These are phyloP conservation scores for Dipodomys merriami DNA, from an alignment of 2,113 vertebrate genomes.

Conservation along the genomic window DNA sequence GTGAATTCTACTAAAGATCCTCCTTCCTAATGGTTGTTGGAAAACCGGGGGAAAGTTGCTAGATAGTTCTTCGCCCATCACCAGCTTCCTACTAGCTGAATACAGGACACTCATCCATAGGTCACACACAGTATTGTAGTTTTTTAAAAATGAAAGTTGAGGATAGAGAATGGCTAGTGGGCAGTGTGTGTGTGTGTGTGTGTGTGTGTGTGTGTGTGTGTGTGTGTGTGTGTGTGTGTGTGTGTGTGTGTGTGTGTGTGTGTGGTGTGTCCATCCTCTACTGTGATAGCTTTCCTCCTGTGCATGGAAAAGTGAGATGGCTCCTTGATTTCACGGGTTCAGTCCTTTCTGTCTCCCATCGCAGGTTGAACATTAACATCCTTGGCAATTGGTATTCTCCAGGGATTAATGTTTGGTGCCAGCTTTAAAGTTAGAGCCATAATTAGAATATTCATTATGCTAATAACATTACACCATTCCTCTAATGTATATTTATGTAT, in stretches of 20 bases:
- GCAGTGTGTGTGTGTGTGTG: not conserved
- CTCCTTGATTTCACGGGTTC: not conserved
- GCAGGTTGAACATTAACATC: conserved; percentile 19
- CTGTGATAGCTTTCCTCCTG: not conserved
- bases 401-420: conserved; percentile 54
- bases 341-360: not conserved
- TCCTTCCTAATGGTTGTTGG: accelerated
- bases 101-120: accelerated
- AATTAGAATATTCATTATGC: conserved; percentile 66
- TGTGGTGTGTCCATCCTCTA: not conserved
- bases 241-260: not conserved
- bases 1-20: too few species aligned
- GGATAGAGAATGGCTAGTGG: not conserved
- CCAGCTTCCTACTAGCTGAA: not conserved
- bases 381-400: conserved; percentile 32
- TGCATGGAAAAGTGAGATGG: not conserved
- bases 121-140: too few species aligned
- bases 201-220: not conserved
- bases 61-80: accelerated
- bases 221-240: too few species aligned
- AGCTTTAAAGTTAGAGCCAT: conserved; percentile 43
- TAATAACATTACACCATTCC: not conserved
- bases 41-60: not conserved
- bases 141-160: not conserved
- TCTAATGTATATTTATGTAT: conserved; percentile 28